These are phyloP conservation scores for Epizoanthus stellaris DNA, from an alignment of 92 coral and sea anemone genomes.

Conservation along the genomic window DNA sequence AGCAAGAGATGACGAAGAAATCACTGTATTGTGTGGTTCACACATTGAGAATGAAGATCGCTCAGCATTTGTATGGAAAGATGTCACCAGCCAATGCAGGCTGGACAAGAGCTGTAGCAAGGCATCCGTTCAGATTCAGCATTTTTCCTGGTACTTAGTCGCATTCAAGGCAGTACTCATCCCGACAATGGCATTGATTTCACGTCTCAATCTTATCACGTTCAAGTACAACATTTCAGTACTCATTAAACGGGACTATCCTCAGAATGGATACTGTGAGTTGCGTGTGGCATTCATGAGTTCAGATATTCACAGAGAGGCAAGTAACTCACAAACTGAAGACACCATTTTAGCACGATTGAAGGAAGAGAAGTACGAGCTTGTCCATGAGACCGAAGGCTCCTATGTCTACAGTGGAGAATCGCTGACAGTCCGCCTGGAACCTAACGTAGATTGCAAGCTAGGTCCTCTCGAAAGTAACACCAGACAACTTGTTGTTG, in stretches of 20 bases:
- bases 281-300: slow-evolving; percentile 1
- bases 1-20: slow-evolving; percentile 9
- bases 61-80: not conserved
- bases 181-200: not conserved
- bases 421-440: not conserved
- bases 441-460: not conserved
- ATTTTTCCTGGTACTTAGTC: not conserved
- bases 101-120: not conserved
- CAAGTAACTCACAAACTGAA: not conserved
- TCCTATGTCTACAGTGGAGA: slow-evolving; percentile 1
- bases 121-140: not conserved
- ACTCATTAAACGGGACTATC: not conserved
- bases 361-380: not conserved
- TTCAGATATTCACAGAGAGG: not conserved
- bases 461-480: not conserved
- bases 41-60: not conserved
- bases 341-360: not conserved
- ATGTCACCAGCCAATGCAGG: not conserved
- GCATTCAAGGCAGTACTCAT: not conserved
- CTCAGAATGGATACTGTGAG: not conserved
- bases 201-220: not conserved
- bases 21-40: not conserved
- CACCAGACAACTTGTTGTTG: not conserved
- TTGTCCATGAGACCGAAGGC: not conserved
- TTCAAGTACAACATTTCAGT: not conserved